phyloP scores from a whole-genome alignment of 2,797 vertebrate species.

The Nothura maculosa region DNA sequence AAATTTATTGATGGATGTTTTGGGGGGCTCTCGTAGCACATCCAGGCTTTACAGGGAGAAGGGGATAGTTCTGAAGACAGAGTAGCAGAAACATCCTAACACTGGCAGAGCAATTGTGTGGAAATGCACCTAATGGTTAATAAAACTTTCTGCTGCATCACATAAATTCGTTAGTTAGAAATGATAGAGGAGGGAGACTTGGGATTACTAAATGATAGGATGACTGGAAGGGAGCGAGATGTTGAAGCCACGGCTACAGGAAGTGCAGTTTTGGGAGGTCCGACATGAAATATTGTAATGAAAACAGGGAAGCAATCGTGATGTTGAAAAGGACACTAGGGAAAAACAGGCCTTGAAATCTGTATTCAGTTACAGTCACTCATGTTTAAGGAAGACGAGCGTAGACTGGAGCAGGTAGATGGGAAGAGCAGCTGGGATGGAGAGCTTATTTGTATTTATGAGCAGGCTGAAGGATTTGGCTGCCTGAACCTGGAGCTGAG shows the following conservation, averaged over 20 bases:
- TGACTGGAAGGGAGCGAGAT: background rate
- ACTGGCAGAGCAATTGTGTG: background rate
- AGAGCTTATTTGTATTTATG: background rate
- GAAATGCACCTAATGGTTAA: background rate
- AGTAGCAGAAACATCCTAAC: background rate
- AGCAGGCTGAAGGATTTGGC: background rate
- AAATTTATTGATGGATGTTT: background rate
- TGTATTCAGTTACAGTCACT: rapidly evolving
- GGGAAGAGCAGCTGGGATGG: background rate
- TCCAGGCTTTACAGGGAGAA: background rate
- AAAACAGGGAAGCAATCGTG: background rate
- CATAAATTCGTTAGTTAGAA: background rate
- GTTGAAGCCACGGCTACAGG: background rate
- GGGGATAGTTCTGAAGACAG: background rate
- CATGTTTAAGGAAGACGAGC: background rate
- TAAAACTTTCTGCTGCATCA: background rate
- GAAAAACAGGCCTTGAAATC: background rate
- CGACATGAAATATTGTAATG: background rate
- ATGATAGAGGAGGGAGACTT: background rate
- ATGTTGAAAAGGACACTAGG: background rate
- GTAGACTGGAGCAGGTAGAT: background rate
- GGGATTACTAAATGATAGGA: background rate
- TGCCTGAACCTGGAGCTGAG: background rate
- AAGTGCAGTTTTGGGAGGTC: background rate
- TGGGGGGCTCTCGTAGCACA: background rate